Conservation (phyloP, 2,797 vertebrate species). For the Poeciliopsis paucimaculata region DNA sequence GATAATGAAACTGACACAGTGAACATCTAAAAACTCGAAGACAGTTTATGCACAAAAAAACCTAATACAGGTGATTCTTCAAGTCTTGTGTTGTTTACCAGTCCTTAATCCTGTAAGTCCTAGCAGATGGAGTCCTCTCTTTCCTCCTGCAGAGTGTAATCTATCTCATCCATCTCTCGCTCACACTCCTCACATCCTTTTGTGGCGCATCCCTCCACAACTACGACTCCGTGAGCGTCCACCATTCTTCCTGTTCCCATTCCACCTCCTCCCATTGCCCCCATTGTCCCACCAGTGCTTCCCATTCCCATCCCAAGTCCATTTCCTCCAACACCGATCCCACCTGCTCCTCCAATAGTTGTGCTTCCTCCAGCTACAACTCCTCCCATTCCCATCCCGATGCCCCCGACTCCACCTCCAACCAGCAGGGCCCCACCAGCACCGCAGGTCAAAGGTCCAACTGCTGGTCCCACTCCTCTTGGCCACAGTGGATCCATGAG, state of each 20-base stretch:
- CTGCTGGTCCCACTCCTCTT: conserved; percentile 57
- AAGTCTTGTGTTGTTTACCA: background rate
- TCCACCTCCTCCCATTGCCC: conserved; percentile 18
- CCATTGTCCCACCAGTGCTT: conserved; percentile 18
- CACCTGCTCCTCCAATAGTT: conserved; percentile 16
- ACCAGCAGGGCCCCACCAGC: conserved; percentile 55
- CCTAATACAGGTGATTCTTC: background rate
- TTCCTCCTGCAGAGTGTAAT: conserved; percentile 66
- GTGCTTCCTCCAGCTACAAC: conserved; percentile 27
- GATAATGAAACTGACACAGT: background rate
- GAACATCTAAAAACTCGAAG: background rate
- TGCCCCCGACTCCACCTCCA: conserved; percentile 58
- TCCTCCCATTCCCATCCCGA: conserved; percentile 32
- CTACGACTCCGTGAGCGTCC: conserved; percentile 65
- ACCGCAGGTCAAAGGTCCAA: conserved; percentile 58
- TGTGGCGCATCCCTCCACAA: conserved; percentile 73
- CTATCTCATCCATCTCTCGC: conserved; percentile 78
- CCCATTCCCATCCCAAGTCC: conserved; percentile 9
- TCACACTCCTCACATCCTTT: conserved; percentile 83
- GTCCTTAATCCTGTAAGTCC: background rate
- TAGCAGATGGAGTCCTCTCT: conserved; percentile 73
- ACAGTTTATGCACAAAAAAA: background rate
- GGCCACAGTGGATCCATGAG: conserved; percentile 74
- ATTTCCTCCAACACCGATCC: background rate
- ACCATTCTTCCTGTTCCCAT: conserved; percentile 34